Evolutionary conservation across 2,888 invertebrate species (phyloP), one percentile per base, ranked within the genome.

Genomic region (Cordilura impudica): DNA sequence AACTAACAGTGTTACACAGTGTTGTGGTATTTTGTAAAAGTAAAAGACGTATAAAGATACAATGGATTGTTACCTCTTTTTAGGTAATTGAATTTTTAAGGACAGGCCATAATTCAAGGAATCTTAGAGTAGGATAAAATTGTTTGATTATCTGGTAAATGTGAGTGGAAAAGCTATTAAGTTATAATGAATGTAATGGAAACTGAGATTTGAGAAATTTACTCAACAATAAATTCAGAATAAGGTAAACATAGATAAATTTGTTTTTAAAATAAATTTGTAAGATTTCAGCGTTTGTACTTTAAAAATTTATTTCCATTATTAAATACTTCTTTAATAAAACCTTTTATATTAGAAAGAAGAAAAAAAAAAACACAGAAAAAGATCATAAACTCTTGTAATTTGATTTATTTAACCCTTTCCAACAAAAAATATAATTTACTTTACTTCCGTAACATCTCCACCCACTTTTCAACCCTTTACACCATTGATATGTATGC

Each of bases 31-130:
- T 79, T 78, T 35, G 7, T 16, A 23, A 31, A 47, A 23, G 47
- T 49, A 47, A 35, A 12, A 35, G 47, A n/a, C 16, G 19, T 29
- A 29, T 31, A 29, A 35, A n/a, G n/a, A n/a, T n/a, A n/a, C n/a
- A n/a, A 21, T 56, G 39, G 43, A 21, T 54, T 67, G 14, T 60
- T 75, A 79, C 79, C 75, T 79, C 75, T 75, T 75, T 66, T 67
- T 71, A 75, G 75, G 75, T 72, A 79, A 79, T 79, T 75, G 75
- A 75, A 72, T 72, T 58, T 47, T 51, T 69, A 79, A 75, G 66
- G 61, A 66, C 49, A 60, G 31, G 47, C 21, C 29, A 63, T 63
- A 63, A 63, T 16, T 63, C 63, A 63, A 21, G 14, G 35, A 31
- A 7, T 16, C 12, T 63, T 51, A 35, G 31, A n/a, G 31, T 29